Conservation (phyloP, 2,888 invertebrate genomes). For the Pristionchus japonicus region DNA sequence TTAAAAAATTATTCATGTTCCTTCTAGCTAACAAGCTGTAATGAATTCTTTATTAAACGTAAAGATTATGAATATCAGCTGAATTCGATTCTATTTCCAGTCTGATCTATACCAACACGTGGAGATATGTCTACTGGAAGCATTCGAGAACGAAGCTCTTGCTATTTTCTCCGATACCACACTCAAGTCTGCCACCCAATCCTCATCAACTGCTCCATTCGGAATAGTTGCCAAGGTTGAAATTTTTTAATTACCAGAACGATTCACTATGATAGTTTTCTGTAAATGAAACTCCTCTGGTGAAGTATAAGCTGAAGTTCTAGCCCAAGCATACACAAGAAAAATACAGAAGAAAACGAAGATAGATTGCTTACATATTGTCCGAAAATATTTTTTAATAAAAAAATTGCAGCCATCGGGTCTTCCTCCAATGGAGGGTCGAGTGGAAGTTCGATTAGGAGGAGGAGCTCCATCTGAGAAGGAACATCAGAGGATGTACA, state of each 20-base stretch:
- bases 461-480: neutral
- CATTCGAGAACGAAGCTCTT: slow-evolving; percentile 64
- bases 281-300: neutral
- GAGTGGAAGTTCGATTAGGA: slow-evolving; percentile 43
- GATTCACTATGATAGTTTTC: too few relatives aligned
- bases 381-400: neutral
- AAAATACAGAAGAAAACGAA: neutral
- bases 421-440: slow-evolving; percentile 17
- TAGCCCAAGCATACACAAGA: too few relatives aligned
- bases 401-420: slow-evolving; percentile 9
- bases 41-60: neutral
- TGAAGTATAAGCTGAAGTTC: too few relatives aligned
- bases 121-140: slow-evolving; percentile 64
- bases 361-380: neutral
- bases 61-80: neutral
- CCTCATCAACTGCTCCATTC: neutral
- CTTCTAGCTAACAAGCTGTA: neutral
- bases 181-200: neutral
- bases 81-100: slow-evolving; percentile 43
- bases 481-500: neutral
- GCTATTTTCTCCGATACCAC: slow-evolving; percentile 48
- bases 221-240: slow-evolving; percentile 40
- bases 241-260: neutral
- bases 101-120: slow-evolving; percentile 62
- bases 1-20: neutral